Percentiles rank a stretch among this genome's conserved stretches.
phyloP scores from a whole-genome alignment of 2,888 invertebrate species.

The Neocrepidodera transversa region DNA sequence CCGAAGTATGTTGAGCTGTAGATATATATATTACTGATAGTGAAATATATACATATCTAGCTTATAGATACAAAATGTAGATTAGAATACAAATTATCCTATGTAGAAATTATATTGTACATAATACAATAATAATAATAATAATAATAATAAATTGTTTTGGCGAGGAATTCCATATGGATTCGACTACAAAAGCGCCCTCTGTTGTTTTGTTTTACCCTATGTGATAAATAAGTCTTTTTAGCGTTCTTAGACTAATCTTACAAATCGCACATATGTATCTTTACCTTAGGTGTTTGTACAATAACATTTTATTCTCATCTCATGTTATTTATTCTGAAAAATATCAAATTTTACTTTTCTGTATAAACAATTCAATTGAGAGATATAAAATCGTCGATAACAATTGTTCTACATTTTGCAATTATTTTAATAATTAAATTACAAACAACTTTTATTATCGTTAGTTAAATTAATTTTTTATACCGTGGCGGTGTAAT shows the following conservation, averaged over 20 bases:
- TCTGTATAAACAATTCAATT: too few relatives aligned
- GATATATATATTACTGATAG: constrained; percentile 46
- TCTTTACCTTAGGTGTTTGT: constrained; percentile 18
- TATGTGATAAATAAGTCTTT: constrained; percentile 53
- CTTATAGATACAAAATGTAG: constrained; percentile 48
- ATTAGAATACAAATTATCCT: constrained; percentile 42
- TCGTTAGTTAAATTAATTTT: too few relatives aligned
- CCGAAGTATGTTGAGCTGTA: constrained; percentile 55
- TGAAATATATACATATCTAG: constrained; percentile 57
- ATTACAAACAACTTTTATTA: too few relatives aligned
- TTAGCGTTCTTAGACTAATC: constrained; percentile 28
- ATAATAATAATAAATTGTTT: constrained; percentile 53
- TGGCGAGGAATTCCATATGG: constrained; percentile 50
- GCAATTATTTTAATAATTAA: too few relatives aligned
- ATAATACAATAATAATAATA: constrained; percentile 40
- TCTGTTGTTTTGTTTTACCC: constrained; percentile 57
- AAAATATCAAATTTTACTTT: too few relatives aligned
- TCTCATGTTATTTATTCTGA: not conserved
- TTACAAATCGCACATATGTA: constrained; percentile 30
- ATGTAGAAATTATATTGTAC: constrained; percentile 51
- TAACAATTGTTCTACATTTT: too few relatives aligned
- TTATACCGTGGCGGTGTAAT: too few relatives aligned
- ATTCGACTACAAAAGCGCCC: constrained; percentile 55
- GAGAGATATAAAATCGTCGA: too few relatives aligned
- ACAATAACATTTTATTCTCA: constrained; percentile 16